Conservation (phyloP, 2,888 invertebrate species). For the Apamea epomidion region DNA sequence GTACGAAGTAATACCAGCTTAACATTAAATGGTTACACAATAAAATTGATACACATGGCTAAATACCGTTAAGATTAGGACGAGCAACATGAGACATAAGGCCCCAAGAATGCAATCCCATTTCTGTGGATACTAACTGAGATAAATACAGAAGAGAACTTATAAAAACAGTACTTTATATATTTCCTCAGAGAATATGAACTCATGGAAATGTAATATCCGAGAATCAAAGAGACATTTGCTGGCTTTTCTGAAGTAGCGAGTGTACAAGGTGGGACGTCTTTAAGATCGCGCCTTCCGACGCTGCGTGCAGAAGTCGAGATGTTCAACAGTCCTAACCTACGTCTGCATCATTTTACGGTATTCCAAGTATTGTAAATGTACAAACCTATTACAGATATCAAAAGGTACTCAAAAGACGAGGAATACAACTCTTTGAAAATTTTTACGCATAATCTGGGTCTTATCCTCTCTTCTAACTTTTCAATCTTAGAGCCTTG, state of each 20-base stretch:
- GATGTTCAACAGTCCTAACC: constrained; percentile 25
- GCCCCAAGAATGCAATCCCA: constrained; percentile 67
- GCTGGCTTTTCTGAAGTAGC: not conserved
- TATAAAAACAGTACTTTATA: constrained; percentile 9
- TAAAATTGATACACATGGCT: constrained; percentile 34
- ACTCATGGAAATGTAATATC: constrained; percentile 15
- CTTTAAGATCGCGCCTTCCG: constrained; percentile 20
- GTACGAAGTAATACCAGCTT: constrained; percentile 26
- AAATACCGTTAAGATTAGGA: constrained; percentile 44
- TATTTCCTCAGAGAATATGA: constrained; percentile 2
- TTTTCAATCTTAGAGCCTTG: constrained; percentile 52
- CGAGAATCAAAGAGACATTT: constrained; percentile 6
- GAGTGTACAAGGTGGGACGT: constrained; percentile 18
- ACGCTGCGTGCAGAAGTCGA: constrained; percentile 14
- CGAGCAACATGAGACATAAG: constrained; percentile 68
- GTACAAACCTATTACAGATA: constrained; percentile 25
- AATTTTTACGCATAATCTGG: constrained; percentile 12
- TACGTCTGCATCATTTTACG: constrained; percentile 14
- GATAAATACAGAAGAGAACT: constrained; percentile 24
- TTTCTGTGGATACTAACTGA: constrained; percentile 46
- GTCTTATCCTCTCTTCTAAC: constrained; percentile 12
- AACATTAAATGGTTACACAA: constrained; percentile 30
- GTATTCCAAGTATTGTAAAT: constrained; percentile 28
- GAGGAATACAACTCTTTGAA: constrained; percentile 14
- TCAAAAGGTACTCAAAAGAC: constrained; percentile 27